These are phyloP conservation scores for Amiota mariae DNA, from an alignment of 2,888 invertebrate genomes.

Conservation along the genomic window DNA sequence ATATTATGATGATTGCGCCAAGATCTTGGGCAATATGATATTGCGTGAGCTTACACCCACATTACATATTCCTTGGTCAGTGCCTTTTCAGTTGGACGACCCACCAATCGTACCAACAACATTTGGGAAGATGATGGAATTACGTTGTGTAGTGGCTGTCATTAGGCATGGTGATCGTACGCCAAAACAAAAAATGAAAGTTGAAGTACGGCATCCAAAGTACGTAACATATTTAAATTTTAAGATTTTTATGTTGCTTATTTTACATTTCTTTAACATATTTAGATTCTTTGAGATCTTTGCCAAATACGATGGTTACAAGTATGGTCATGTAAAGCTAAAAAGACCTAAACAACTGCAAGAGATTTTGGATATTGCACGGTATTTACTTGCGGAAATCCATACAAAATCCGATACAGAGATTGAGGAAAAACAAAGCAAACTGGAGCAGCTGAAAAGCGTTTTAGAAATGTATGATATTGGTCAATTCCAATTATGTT, in stretches of 20 bases:
- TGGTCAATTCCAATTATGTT: background rate
- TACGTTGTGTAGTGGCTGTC: slow-evolving; percentile 96
- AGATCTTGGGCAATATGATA: slow-evolving; percentile 98
- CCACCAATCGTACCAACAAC: slow-evolving; percentile 99
- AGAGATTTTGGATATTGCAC: slow-evolving; percentile 96
- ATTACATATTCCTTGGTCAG: slow-evolving; percentile 96
- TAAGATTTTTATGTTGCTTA: background rate
- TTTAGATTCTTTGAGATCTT: slow-evolving; percentile 97
- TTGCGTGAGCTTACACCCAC: slow-evolving; percentile 94
- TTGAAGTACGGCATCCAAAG: slow-evolving; percentile 97
- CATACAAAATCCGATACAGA: slow-evolving; percentile 91
- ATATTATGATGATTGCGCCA: slow-evolving; percentile 99
- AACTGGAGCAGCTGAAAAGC: slow-evolving; percentile 96
- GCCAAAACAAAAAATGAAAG: slow-evolving; percentile 99
- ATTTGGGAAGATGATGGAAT: slow-evolving; percentile 96
- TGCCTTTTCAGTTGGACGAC: slow-evolving; percentile 97
- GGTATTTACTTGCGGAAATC: slow-evolving; percentile 91
- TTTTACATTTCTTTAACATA: background rate
- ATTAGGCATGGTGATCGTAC: slow-evolving; percentile 99
- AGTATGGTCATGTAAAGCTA: slow-evolving; percentile 96
- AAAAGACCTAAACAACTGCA: slow-evolving; percentile 97
- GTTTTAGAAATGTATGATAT: slow-evolving; percentile 96
- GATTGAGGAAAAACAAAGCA: slow-evolving; percentile 96
- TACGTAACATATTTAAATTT: slow-evolving; percentile 64
- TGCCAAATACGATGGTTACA: slow-evolving; percentile 96